These are phyloP conservation scores for Campodea augens DNA, from an alignment of 1,140 invertebrate species.

Conservation along the genomic window DNA sequence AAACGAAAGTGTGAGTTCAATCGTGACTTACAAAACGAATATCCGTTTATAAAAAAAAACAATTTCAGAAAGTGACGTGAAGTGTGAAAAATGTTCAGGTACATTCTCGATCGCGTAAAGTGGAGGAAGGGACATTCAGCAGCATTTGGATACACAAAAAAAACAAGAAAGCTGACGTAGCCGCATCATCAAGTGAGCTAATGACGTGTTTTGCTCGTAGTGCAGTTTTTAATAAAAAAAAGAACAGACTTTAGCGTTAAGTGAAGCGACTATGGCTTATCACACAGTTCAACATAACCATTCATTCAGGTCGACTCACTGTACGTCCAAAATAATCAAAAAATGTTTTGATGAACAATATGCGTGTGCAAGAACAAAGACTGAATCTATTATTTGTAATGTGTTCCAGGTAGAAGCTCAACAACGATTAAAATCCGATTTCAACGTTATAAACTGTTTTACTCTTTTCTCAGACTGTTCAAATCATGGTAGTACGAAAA, in stretches of 20 bases:
- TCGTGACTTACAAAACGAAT: conserved; percentile 1
- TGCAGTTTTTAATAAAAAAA: conserved; percentile 4
- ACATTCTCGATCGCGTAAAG: conserved; percentile 8
- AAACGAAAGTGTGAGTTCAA: conserved; percentile 10
- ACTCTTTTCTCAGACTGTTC: conserved; percentile 5
- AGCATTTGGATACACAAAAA: conserved; percentile 5
- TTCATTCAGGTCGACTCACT: conserved; percentile 8
- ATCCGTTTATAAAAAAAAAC: conserved; percentile 8
- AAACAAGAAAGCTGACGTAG: background rate
- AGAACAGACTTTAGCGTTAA: conserved; percentile 3
- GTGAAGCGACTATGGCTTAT: conserved; percentile 6
- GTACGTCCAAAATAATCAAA: conserved; percentile 8
- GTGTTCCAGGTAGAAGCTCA: background rate
- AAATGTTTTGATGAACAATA: conserved; percentile 2
- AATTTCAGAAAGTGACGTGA: conserved; percentile 1
- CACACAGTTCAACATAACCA: conserved; percentile 9
- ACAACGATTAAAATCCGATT: conserved; percentile 6
- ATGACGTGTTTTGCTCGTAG: too few species aligned
- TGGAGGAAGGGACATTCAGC: conserved; percentile 4
- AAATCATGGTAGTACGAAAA: conserved; percentile 9
- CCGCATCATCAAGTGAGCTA: too few species aligned
- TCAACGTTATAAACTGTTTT: conserved; percentile 8
- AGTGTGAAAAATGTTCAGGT: conserved; percentile 5
- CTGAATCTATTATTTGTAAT: conserved; percentile 6
- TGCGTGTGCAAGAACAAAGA: conserved; percentile 7